Percentiles rank a stretch among this genome's conserved stretches.
phyloP scores from a whole-genome alignment of 1,140 invertebrate genomes.

The Scaptodrosophila lebanonensis region DNA sequence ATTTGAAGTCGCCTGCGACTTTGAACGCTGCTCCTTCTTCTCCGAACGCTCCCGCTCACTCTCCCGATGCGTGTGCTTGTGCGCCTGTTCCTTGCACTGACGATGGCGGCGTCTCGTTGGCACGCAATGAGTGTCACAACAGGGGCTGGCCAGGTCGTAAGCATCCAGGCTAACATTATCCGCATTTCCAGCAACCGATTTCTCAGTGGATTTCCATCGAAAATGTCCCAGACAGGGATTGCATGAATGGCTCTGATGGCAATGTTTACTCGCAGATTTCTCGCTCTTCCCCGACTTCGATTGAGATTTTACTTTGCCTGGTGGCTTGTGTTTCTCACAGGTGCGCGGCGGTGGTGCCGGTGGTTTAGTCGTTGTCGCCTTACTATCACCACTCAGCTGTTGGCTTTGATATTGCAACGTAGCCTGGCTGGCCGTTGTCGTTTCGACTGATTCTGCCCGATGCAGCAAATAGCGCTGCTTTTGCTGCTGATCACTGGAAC shows the following conservation, averaged over 20 bases:
- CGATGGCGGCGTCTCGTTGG: slow-evolving; percentile 83
- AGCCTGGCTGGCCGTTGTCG: slow-evolving; percentile 50
- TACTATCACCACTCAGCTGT: neutral
- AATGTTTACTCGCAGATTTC: slow-evolving; percentile 56
- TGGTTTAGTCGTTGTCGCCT: slow-evolving; percentile 35
- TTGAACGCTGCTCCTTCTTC: slow-evolving; percentile 57
- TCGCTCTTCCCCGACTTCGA: slow-evolving; percentile 52
- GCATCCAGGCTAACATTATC: slow-evolving; percentile 88
- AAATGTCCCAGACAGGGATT: slow-evolving; percentile 83
- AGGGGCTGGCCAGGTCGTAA: slow-evolving; percentile 89
- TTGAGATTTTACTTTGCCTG: slow-evolving; percentile 38
- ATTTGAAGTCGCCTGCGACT: slow-evolving; percentile 71
- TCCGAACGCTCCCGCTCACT: slow-evolving; percentile 60
- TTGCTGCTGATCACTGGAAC: slow-evolving; percentile 78
- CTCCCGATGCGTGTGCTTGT: slow-evolving; percentile 79
- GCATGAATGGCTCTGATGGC: slow-evolving; percentile 82
- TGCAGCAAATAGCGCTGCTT: slow-evolving; percentile 51
- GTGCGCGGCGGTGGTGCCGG: slow-evolving; percentile 68
- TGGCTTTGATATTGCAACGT: slow-evolving; percentile 61
- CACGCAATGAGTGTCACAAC: slow-evolving; percentile 89
- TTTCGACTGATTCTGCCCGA: slow-evolving; percentile 52
- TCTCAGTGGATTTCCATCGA: slow-evolving; percentile 66
- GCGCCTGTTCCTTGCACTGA: slow-evolving; percentile 81
- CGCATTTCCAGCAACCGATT: slow-evolving; percentile 49
- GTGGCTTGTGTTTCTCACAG: slow-evolving; percentile 72